Evolutionary conservation across 2,888 invertebrate species (phyloP).

Genomic region (Ormyrus labotus): DNA sequence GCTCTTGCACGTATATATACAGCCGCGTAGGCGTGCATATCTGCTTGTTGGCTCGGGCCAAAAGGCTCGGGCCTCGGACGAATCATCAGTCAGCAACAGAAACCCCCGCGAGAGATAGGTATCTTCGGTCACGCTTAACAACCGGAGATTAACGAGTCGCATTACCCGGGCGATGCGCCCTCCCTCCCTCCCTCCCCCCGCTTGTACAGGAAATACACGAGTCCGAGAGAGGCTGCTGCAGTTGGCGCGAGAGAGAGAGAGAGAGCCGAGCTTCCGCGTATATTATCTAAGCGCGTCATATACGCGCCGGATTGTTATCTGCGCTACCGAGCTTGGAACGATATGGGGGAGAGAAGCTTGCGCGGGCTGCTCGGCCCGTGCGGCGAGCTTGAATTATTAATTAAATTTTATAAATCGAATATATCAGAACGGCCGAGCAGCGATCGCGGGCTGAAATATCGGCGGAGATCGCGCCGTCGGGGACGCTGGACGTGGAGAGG

Average conservation of each 20-base stretch:
- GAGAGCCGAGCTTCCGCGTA: slow-evolving; percentile 43
- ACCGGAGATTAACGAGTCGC: slow-evolving; percentile 73
- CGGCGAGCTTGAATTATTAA: slow-evolving; percentile 46
- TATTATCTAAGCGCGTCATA: slow-evolving; percentile 50
- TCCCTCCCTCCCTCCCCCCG: too few species aligned
- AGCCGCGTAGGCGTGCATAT: neutral
- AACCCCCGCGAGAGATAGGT: slow-evolving; percentile 68
- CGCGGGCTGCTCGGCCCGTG: neutral
- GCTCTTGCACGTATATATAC: neutral
- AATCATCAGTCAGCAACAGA: slow-evolving; percentile 73
- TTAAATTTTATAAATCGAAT: slow-evolving; percentile 45
- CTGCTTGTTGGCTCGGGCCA: neutral
- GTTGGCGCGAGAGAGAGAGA: neutral
- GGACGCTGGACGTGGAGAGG: too few species aligned
- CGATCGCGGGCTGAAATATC: slow-evolving; percentile 22
- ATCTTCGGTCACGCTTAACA: slow-evolving; percentile 70
- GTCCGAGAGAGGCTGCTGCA: neutral
- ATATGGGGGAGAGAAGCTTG: too few species aligned
- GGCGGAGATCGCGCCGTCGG: too few species aligned
- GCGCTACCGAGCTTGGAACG: neutral
- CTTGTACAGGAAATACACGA: slow-evolving; percentile 63
- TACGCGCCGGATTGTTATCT: slow-evolving; percentile 43
- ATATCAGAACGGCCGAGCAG: neutral
- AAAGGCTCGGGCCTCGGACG: slow-evolving; percentile 55
- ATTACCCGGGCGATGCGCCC: slow-evolving; percentile 67